Evolutionary conservation across 2,888 invertebrate genomes (phyloP), one percentile per base, ranked within the genome.

Genomic region (Eurytoma californica): DNA sequence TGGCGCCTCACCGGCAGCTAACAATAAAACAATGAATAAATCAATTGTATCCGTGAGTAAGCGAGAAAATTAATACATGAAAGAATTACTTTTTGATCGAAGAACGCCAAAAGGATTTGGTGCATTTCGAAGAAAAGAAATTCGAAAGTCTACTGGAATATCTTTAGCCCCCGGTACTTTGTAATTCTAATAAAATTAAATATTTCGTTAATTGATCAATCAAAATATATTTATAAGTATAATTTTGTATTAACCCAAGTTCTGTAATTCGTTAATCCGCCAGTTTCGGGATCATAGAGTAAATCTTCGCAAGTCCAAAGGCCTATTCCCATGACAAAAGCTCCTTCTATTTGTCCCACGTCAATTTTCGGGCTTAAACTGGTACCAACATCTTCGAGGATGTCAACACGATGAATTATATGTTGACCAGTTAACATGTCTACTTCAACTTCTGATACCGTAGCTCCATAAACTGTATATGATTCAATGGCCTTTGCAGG

Each of bases 371-470:
- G 95, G 90, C 92, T 95, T 80, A 95, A 90, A 88, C 94, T 95
- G 83, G 93, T 92, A 3, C 96, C 95, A 14, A 93, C 92, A 86
- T 96, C 95, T 88, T 95, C 95, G 7, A 95, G 88, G 58, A 96
- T 88, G 87, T 96, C 95, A 0, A 94, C 94, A 82, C 95, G 92
- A 16, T 87, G 89, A 3, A 95, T 88, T 83, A 94, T 91, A 85
- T 94, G 93, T 86, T 95, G 95, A 13, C 96, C 96, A 0, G 96
- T 96, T 39, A 97, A 90, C 14, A 95, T 90, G 88, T 97, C 97
- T 0, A 96, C 88, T 89, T 96, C 95, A 0, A 95, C 92, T 89
- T 97, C 96, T 3, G 93, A 88, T 2, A 93, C 92, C 13, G 92
- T 91, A 0, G 93, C 91, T 0, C 94, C 95, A 85, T 93, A 95